A percentile compares a stretch with the other conserved stretches of the same genome.
phyloP scores from a whole-genome alignment of 2,113 vertebrate genomes.

The Bufo bufo region DNA sequence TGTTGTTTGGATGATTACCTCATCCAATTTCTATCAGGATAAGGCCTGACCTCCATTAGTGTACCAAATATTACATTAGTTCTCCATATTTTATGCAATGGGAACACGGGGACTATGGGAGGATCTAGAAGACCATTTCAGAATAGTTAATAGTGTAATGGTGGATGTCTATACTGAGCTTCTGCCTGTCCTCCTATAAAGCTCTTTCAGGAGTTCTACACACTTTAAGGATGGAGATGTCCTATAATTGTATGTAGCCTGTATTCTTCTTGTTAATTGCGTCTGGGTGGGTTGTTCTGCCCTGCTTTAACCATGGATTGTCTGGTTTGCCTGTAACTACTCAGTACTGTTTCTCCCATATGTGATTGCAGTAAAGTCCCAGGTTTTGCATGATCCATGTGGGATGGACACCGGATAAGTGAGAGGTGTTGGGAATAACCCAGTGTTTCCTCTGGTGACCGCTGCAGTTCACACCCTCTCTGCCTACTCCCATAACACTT shows the following conservation, averaged over 20 bases:
- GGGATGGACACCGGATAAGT: conserved; percentile 29
- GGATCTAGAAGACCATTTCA: no score
- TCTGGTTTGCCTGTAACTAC: not conserved
- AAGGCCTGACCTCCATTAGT: conserved; percentile 62
- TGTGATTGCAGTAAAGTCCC: not conserved
- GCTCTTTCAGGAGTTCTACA: no score
- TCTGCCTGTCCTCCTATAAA: no score
- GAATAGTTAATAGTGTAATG: no score
- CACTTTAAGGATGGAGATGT: no score
- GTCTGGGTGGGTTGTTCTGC: not conserved
- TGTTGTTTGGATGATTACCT: conserved; percentile 73
- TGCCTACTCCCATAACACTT: conserved; percentile 28
- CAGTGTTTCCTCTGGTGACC: conserved; percentile 11
- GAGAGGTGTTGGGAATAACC: not conserved
- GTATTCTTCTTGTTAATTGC: no score
- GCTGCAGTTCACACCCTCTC: conserved; percentile 20
- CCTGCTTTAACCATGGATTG: not conserved
- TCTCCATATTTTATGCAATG: not conserved
- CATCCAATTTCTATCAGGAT: conserved; percentile 66
- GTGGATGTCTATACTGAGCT: no score
- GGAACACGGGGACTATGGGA: not conserved
- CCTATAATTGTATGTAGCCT: no score
- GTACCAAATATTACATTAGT: conserved; percentile 49
- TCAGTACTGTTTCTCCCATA: not conserved
- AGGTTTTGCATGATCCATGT: not conserved